phyloP scores from a whole-genome alignment of 2,113 vertebrate genomes.

The Poeciliopsis turrubarensis region DNA sequence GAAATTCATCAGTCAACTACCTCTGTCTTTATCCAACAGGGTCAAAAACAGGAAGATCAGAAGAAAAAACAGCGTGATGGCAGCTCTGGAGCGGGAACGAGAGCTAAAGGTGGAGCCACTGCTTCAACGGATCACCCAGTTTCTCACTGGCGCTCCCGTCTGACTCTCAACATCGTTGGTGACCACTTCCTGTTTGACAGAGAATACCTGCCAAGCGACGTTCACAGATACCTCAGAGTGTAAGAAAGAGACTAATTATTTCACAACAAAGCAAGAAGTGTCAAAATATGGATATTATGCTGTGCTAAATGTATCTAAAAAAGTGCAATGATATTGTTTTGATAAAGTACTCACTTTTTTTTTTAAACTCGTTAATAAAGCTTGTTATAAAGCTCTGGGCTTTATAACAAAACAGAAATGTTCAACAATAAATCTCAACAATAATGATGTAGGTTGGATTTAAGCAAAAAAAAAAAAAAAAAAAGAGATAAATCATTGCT shows the following conservation, averaged over 20 bases:
- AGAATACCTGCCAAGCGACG: conserved; percentile 90
- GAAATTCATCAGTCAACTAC: neutral
- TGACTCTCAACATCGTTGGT: conserved; percentile 91
- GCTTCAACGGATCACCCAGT: conserved; percentile 84
- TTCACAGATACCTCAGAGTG: conserved; percentile 96
- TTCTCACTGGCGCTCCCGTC: conserved; percentile 93
- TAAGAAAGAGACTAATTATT: conserved; percentile 59
- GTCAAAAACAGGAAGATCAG: conserved; percentile 69
- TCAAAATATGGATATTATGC: neutral
- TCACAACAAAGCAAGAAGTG: neutral
- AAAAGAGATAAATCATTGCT: no score
- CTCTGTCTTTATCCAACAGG: conserved; percentile 38
- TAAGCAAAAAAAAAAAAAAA: neutral
- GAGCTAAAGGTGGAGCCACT: conserved; percentile 47
- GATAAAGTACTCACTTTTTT: neutral
- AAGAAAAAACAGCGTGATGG: conserved; percentile 56
- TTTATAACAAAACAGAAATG: neutral
- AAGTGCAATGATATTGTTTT: neutral
- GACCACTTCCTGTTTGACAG: conserved; percentile 94
- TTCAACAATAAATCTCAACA: neutral
- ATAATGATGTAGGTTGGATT: neutral
- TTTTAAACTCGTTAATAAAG: neutral
- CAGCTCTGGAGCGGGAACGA: conserved; percentile 44
- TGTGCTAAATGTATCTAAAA: neutral
- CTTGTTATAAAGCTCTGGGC: no score